Conservation (phyloP, 1,140 invertebrate species). For the Charaxes varanes region DNA sequence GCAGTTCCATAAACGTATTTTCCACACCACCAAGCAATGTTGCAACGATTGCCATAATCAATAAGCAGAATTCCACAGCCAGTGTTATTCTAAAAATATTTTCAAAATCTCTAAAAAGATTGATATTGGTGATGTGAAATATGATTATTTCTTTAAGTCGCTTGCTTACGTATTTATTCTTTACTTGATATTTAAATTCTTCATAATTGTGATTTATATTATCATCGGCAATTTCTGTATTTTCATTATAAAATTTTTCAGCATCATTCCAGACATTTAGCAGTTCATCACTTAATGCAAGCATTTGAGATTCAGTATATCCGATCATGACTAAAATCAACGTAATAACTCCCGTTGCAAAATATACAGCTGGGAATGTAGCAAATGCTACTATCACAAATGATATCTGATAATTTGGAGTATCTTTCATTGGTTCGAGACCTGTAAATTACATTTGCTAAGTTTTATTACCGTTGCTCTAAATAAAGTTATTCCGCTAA, state of each 20-base stretch:
- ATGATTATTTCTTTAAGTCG: constrained; percentile 27
- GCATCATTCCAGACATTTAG: constrained; percentile 35
- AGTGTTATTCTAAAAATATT: constrained; percentile 30
- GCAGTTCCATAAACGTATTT: constrained; percentile 34
- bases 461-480: no score
- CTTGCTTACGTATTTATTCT: constrained; percentile 28
- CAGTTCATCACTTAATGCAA: constrained; percentile 37
- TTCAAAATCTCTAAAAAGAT: constrained; percentile 28
- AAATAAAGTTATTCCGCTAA: no score
- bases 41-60: constrained; percentile 27
- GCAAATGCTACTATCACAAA: constrained; percentile 23
- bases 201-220: neutral
- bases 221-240: neutral
- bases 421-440: constrained; percentile 36
- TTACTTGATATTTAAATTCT: constrained; percentile 3
- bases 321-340: constrained; percentile 40
- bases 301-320: constrained; percentile 43
- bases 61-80: constrained; percentile 38
- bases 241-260: constrained; percentile 18
- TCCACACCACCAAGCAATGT: constrained; percentile 34
- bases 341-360: constrained; percentile 26
- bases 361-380: constrained; percentile 15
- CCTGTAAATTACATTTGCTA: no score
- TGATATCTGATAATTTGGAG: constrained; percentile 46
- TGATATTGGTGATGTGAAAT: constrained; percentile 30